Percentiles rank a stretch among this genome's conserved stretches.
Conservation (phyloP, 2,113 vertebrate genomes). For the Perognathus longimembris region DNA sequence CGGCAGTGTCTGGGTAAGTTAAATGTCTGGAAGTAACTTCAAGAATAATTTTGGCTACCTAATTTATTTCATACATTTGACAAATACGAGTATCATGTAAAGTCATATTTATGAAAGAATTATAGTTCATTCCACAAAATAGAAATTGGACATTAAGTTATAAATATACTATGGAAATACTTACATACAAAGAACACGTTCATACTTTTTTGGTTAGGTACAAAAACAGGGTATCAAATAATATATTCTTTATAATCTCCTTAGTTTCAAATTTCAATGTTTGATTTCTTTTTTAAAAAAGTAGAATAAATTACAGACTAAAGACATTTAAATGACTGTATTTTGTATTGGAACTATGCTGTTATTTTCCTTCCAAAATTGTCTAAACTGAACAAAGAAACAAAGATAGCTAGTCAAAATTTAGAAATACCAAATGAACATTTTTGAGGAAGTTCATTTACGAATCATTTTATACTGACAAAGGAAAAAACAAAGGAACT, state of each 20-base stretch:
- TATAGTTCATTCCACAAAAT: not conserved
- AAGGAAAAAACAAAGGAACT: not conserved
- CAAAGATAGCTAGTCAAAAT: not conserved
- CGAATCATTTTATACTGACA: not conserved
- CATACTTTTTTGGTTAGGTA: not conserved
- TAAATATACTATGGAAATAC: not conserved
- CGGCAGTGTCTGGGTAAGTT: not conserved
- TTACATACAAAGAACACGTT: not conserved
- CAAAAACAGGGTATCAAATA: not conserved
- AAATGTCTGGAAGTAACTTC: no score
- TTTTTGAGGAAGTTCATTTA: not conserved
- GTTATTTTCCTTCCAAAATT: not conserved
- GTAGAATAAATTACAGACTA: not conserved
- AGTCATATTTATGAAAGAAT: constrained; percentile 1
- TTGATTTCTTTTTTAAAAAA: not conserved
- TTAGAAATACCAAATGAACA: not conserved
- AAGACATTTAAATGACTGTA: constrained; percentile 24
- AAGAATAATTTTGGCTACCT: not conserved
- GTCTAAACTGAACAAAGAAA: constrained; percentile 11
- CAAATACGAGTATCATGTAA: not conserved
- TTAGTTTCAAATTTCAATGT: not conserved
- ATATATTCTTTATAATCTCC: not conserved
- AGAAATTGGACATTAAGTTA: not conserved
- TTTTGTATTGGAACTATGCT: not conserved
- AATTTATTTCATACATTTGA: not conserved